Evolutionary conservation across 1,140 invertebrate species (phyloP), one percentile per base, ranked within the genome.

Genomic region (Drosophila murphyi): DNA sequence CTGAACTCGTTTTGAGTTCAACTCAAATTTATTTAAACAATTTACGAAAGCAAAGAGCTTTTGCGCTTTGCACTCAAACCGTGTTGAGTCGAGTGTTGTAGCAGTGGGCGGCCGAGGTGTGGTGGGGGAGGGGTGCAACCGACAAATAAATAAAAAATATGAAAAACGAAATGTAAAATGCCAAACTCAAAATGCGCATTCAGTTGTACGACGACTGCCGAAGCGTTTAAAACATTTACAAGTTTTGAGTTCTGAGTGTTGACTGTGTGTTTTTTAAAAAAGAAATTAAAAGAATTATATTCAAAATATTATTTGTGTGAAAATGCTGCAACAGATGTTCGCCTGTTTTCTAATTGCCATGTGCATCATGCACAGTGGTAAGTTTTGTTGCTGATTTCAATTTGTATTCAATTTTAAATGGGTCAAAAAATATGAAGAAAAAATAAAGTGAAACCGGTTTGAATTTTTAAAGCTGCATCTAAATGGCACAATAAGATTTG

Each of bases 261-360:
- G 20, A 20, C 20, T 41, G 3, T 41, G 8, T 59, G 39, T 59
- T 5, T 52, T 5, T 56, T 2, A 2, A 3, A 2, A 32, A 3
- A 5, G 39, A 35, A 70, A 39, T 60, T 47, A 32, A 51, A 12
- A 51, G 35, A 51, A 20, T 7, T 4, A 20, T 20, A 20, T 20
- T 20, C 20, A 37, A 45, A 12, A 65, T 55, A 35, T 50, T 20
- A 28, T 20, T 10, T 32, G 29, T 3, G 6, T 7, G 20, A 86
- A 76, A 47, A 88, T 87, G 82, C 39, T 82, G 72, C 75, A 87
- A 72, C 72, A 87, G 81, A 41, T 88, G 34, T 76, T 78, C 34
- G 73, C 43, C 48, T 56, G 69, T 52, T 51, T 85, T 47, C 43
- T 81, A n/a, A 67, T 89, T 65, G 71, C 85, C 55, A 55, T 89